Base-by-base conservation (phyloP, 2,888 invertebrate species). In the Acholoe squamosa region DNA sequence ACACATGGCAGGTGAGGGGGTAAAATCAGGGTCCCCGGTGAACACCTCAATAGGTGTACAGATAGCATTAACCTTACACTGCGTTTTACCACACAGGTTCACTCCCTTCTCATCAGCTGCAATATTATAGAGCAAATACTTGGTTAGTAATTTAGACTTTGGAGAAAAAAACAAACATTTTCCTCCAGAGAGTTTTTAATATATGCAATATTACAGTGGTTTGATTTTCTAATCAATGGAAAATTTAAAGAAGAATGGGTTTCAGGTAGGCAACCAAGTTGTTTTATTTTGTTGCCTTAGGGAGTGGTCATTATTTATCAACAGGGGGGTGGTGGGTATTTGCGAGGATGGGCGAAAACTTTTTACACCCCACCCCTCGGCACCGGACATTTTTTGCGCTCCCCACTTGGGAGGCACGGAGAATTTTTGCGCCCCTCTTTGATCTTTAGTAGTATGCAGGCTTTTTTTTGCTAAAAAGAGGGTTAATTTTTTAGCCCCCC, bases 81-180 rank as follows among this genome's bases (percentile, higher is more conserved):
- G 31, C 28, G 22, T 86, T 5, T 0, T 1, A 3, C 86, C 86
- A 19, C 86, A 86, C 33, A 86, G 54, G 54, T 86, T 56, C 28
- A n/a, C 14, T 0, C 56, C 86, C 5, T 51, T n/a, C 10, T 10
- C 54, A 56, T 86, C 86, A 86, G 86, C 86, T 86, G 86, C 1
- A 33, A 52, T 61, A 52, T 31, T 0, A 86, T 25, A 84, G 19
- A 67, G n/a, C 7, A 19, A 12, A 67, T 7, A 67, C n/a, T 19
- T 54, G 54, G 19, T 54, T 14, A 54, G 19, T 14, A 14, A 19
- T 19, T 54, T 14, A 54, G 19, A 54, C 10, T 14, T 54, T 54
- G 10, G 12, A 54, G 54, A 19, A 14, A 54, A 14, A 19, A 19
- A 54, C 19, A 19, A 19, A 19, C 19, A 10, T 54, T 14, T 10